phyloP scores from a whole-genome alignment of 2,797 vertebrate species.

The Enoplosus armatus region DNA sequence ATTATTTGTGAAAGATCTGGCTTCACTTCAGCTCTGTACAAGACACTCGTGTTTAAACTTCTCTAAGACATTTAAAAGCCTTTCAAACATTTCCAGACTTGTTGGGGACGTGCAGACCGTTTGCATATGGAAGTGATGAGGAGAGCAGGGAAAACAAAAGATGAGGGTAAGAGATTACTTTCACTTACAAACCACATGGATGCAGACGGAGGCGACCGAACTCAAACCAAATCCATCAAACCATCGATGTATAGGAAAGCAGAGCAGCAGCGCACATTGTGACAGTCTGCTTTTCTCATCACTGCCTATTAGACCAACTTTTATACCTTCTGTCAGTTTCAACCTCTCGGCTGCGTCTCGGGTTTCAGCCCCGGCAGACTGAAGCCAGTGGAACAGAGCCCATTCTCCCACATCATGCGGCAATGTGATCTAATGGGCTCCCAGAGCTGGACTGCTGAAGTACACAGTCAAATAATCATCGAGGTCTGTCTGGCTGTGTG shows the following conservation, averaged over 20 bases:
- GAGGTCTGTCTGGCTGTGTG: constrained; percentile 9
- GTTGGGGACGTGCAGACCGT: background rate
- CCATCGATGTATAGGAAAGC: background rate
- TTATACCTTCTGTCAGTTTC: constrained; percentile 28
- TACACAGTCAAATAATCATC: constrained; percentile 11
- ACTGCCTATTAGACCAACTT: constrained; percentile 30
- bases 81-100: background rate
- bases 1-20: background rate
- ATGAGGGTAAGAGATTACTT: background rate
- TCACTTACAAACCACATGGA: constrained; percentile 7
- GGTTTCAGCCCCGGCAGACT: constrained; percentile 18
- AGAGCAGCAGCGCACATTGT: background rate
- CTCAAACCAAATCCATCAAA: constrained; percentile 18
- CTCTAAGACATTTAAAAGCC: background rate
- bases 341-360: constrained; percentile 9
- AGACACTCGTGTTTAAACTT: background rate
- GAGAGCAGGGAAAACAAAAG: background rate
- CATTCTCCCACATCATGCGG: constrained; percentile 29
- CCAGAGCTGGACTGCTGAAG: constrained; percentile 11
- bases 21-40: background rate
- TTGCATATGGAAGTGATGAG: background rate
- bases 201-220: background rate
- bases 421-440: constrained; percentile 11
- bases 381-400: constrained; percentile 15
- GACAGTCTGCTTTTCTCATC: constrained; percentile 46